Evolutionary conservation across 1,140 invertebrate genomes (phyloP), one percentile per base, ranked within the genome.

Genomic region (Zophobas morio): DNA sequence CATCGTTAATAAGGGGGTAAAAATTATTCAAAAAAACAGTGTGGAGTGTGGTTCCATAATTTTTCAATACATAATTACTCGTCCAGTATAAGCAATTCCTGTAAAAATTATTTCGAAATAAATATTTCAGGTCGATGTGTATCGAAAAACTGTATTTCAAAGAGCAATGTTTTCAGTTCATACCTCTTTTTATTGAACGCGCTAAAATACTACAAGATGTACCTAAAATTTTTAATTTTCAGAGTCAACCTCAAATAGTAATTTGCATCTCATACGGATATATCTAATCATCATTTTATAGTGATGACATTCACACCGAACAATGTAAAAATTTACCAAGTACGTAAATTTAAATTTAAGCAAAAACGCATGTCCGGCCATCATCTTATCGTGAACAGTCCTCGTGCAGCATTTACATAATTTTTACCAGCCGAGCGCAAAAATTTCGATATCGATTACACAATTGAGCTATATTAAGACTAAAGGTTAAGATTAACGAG

Each of bases 321-420:
- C 54, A 34, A 35, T 57, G 34, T 57, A 5, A 57, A 57, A 42
- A 36, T 66, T 66, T 66, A 36, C 42, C 20, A 66, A 66, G 36
- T 60, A 60, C 20, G 33, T 66, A 66, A 42, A 39, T 66, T 66
- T 20, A 20, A 66, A 66, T 66, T 66, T 33, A 40, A 42, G 6
- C 57, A 20, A 4, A 42, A 66, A 40, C 37, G 39, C 37, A 42
- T 66, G 60, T 66, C 39, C 6, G 20, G 36, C 36, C 1, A 63
- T 20, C n/a, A 39, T 66, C 33, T 66, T 66, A 66, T 66, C 39
- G 39, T 6, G 6, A 42, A 42, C 4, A 66, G 20, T 40, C 3
- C 20, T 4, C 4, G 42, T 20, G 6, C n/a, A 66, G 42, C 20
- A 51, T 51, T 51, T 51, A 4, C 49, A 51, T 51, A 6, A 51